Base-by-base conservation (phyloP, 2,113 vertebrate genomes). In the Clarias gariepinus region DNA sequence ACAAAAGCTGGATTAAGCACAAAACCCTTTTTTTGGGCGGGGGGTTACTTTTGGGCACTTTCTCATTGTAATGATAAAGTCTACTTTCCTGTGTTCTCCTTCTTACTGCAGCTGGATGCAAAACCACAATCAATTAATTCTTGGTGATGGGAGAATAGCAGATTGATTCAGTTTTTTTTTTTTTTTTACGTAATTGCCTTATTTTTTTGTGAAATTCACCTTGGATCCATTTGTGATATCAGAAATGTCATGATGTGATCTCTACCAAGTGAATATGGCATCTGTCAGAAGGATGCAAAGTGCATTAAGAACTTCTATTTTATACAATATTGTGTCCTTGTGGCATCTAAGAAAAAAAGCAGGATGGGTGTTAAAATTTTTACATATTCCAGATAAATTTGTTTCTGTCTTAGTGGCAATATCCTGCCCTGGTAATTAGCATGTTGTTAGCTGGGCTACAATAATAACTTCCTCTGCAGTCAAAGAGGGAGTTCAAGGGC, bases 391-490 rank as follows among this genome's bases (percentile, higher is more conserved):
- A 61, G 28, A 69, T 66, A 68, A 57, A 80, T 36, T 57, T n/a
- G 61, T 15, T 25, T 69, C 78, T 81, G 66, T 64, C 73, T 76
- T 52, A 53, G 69, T 28, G 60, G 82, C 57, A n/a, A 86, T 63
- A 82, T 83, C 77, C 69, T 71, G 64, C 76, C 60, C 58, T 71
- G 66, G 76, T 88, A 88, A 90, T 85, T 78, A 83, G 69, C 77
- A n/a, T 69, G 77, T 68, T 60, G 71, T 69, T 28, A 82, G 81
- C 80, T 80, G 82, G 71, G 82, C 57, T 73, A 61, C 18, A 63
- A 4, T 84, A 88, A 90, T 86, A 41, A 88, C 87, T 86, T 86
- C 81, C 84, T 86, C 73, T 87, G 66, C 47, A 28, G 55, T 69
- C 81, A 73, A 74, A 21, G 33, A 76, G 19, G n/a, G 36, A 82